Evolutionary conservation across 53 echinoderm and acorn worm genomes (phyloP).

Genomic region (Antedon mediterranea): DNA sequence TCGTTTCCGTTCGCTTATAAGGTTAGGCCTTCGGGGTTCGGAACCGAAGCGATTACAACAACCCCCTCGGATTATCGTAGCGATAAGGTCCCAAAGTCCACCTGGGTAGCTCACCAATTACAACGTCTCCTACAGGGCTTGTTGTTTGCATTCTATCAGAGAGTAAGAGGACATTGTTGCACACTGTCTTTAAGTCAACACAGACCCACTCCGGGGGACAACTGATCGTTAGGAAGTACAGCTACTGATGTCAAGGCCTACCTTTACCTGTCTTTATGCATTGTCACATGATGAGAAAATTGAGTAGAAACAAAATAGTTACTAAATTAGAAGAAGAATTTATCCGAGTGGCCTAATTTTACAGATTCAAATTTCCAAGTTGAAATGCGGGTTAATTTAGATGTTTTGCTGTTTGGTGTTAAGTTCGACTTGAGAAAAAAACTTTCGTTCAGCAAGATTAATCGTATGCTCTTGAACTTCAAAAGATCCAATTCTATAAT

Average conservation of each 20-base stretch:
- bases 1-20: background rate
- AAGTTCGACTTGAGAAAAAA: no score
- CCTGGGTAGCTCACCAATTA: background rate
- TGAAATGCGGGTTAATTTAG: no score
- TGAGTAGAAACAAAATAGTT: background rate
- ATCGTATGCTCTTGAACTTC: no score
- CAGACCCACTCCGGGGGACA: conserved; percentile 1
- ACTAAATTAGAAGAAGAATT: background rate
- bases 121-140: background rate
- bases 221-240: background rate
- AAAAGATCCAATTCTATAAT: no score
- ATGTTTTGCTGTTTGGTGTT: no score
- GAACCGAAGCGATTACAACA: background rate
- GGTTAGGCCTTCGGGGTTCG: background rate
- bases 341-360: background rate
- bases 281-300: background rate
- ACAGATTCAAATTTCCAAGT: no score
- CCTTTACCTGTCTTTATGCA: background rate
- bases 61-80: conserved; percentile 1
- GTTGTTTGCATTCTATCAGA: background rate
- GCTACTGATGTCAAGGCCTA: background rate
- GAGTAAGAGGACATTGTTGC: background rate
- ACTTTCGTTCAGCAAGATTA: no score
- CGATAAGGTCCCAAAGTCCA: background rate
- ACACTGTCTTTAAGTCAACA: background rate